phyloP scores from a whole-genome alignment of 2,797 vertebrate species.

The Emydoidea blandingii region DNA sequence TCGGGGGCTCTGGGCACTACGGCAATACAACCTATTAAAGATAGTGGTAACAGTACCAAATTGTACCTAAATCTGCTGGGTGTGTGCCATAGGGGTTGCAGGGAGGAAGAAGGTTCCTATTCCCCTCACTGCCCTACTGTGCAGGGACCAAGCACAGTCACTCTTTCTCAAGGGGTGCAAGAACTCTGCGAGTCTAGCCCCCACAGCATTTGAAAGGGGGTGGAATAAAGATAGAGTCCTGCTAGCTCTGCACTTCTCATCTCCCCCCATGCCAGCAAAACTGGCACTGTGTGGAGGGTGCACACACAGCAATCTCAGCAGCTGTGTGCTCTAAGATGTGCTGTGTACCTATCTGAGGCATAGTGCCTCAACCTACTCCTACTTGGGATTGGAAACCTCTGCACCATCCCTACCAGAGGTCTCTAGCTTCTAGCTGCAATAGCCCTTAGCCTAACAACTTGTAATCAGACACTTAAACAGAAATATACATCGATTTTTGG shows the following conservation, averaged over 20 bases:
- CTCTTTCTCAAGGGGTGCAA: background rate
- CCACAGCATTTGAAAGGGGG: background rate
- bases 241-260: background rate
- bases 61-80: background rate
- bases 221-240: background rate
- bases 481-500: background rate
- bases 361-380: background rate
- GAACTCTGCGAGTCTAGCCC: background rate
- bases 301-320: background rate
- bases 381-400: fast-evolving
- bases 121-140: background rate
- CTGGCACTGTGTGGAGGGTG: too few relatives aligned
- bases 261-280: background rate
- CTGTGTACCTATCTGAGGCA: background rate
- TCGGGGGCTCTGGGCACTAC: fast-evolving
- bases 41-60: fast-evolving
- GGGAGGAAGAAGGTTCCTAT: background rate
- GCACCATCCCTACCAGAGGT: fast-evolving
- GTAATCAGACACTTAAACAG: background rate
- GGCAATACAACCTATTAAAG: fast-evolving
- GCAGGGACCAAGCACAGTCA: background rate
- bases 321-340: background rate
- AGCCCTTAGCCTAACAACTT: background rate
- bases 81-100: too few relatives aligned
- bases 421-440: fast-evolving